Evolutionary conservation across 2,113 vertebrate species (phyloP), one percentile per base, ranked within the genome.

Genomic region (Upupa epops): DNA sequence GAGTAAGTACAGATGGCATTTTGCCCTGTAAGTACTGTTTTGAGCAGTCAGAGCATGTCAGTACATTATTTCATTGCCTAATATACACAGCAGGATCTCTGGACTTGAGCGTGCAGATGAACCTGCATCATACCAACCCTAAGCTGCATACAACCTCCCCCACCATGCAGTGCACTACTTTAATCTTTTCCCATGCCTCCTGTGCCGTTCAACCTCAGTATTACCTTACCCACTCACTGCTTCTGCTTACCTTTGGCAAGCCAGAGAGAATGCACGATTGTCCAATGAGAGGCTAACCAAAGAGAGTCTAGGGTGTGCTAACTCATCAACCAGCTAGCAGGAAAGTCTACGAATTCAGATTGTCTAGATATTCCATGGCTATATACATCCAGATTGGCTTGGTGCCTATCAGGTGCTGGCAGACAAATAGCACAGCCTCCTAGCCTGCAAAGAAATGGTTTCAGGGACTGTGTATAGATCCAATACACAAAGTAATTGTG

Each of bases 1-100:
- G 86, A 95, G 76, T 79, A 92, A 94, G 91, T 31, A 89, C 3
- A 78, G 78, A 91, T 93, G 94, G 94, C 95, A 93, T 89, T 84
- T 95, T 94, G 91, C 94, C 95, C 82, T 93, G 63, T 32, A 74
- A 92, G 75, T 80, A 66, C 55, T 92, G 78, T 91, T 92, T 92
- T 63, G 84, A 94, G 55, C 71, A 92, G 91, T 89, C 66, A 79
- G 89, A 94, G 84, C 95, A 94, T 91, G 95, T 87, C 11, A 1
- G 66, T 76, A 78, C 78, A 89, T 85, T 89, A 92, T 85, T 95
- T 84, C 63, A 55, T 91, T 91, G 85, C 75, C 36, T 85, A 92
- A 95, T 86, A 90, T 20, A 76, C 78, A 87, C 84, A 93, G 91
- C 71, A 91, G 75, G 73, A 94, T 51, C 75, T 89, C 26, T 2